phyloP scores from a whole-genome alignment of 2,888 invertebrate genomes.

The Mylabris sibirica region DNA sequence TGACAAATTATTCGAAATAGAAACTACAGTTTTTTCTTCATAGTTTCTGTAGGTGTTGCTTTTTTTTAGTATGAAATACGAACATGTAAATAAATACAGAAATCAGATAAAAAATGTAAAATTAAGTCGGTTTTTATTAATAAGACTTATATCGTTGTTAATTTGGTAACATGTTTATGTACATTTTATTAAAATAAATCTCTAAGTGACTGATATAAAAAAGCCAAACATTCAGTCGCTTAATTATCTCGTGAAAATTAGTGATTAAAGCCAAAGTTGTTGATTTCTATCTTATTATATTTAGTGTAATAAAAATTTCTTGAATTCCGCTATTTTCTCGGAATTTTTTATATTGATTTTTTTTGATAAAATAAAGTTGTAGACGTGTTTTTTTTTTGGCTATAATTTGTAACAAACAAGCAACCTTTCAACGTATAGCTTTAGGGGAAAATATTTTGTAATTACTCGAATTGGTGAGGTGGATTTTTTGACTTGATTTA shows the following conservation, averaged over 20 bases:
- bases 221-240: too few species aligned
- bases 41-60: neutral
- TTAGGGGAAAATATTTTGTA: too few species aligned
- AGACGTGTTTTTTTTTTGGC: too few species aligned
- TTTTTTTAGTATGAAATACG: neutral
- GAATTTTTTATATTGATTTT: too few species aligned
- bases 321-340: too few species aligned
- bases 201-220: neutral
- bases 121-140: neutral
- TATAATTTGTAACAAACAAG: too few species aligned
- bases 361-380: too few species aligned
- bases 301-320: too few species aligned
- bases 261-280: neutral
- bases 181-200: neutral
- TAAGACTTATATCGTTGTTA: slow-evolving; percentile 5
- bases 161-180: slow-evolving; percentile 5
- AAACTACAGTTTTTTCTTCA: neutral
- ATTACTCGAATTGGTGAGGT: too few species aligned
- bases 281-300: too few species aligned
- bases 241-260: neutral
- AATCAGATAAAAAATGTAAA: neutral
- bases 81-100: slow-evolving; percentile 1
- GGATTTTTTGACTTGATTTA: too few species aligned
- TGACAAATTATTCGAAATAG: neutral
- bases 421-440: too few species aligned